A percentile compares a stretch with the other conserved stretches of the same genome.
phyloP scores from a whole-genome alignment of 2,888 invertebrate species.

The Serrognathus titanus region DNA sequence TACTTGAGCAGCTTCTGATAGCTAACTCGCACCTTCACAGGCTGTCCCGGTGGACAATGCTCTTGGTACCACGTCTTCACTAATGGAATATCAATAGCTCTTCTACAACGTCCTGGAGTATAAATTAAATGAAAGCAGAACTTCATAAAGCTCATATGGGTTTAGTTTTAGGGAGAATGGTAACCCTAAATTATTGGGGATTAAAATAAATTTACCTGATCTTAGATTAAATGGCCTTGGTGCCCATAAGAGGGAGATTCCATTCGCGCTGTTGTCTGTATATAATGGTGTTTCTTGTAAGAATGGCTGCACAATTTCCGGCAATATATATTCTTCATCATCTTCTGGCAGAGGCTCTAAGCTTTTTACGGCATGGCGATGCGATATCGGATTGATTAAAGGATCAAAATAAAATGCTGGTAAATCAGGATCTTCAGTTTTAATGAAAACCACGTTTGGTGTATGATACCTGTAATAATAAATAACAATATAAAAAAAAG shows the following conservation, averaged over 20 bases:
- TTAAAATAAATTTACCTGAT: no score
- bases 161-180: no score
- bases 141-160: no score
- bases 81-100: constrained; percentile 95
- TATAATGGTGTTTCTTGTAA: constrained; percentile 93
- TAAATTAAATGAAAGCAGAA: constrained; percentile 2
- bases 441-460: constrained; percentile 98
- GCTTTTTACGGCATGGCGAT: constrained; percentile 79
- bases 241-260: constrained; percentile 95
- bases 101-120: constrained; percentile 71
- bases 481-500: no score
- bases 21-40: constrained; percentile 98
- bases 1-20: constrained; percentile 99
- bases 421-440: constrained; percentile 99
- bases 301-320: constrained; percentile 88
- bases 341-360: constrained; percentile 88
- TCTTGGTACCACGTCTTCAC: constrained; percentile 98
- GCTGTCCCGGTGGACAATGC: constrained; percentile 92
- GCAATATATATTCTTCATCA: constrained; percentile 89
- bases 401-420: constrained; percentile 99
- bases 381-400: constrained; percentile 97
- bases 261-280: constrained; percentile 98
- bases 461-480: constrained; percentile 84
- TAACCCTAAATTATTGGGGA: no score
- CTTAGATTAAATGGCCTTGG: constrained; percentile 96